These are phyloP conservation scores for Apotomis betuletana DNA, from an alignment of 2,888 invertebrate species.

Conservation along the genomic window DNA sequence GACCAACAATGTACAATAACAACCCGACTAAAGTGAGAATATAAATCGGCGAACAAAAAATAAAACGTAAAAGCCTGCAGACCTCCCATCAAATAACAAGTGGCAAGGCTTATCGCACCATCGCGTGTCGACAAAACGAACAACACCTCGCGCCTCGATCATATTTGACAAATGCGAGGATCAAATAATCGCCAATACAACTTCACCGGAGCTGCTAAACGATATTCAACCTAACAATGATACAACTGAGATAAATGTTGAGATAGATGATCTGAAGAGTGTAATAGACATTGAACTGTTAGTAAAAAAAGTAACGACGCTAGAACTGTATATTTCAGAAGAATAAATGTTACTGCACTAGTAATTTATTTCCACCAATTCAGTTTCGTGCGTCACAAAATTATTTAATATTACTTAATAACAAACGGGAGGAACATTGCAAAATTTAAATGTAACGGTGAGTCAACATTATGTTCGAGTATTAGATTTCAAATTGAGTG, in stretches of 20 bases:
- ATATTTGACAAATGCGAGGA: constrained; percentile 72
- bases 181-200: constrained; percentile 66
- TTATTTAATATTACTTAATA: constrained; percentile 27
- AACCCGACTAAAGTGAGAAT: constrained; percentile 1
- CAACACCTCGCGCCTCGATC: constrained; percentile 71
- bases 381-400: neutral
- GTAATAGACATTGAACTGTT: neutral
- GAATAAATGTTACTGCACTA: neutral
- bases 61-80: constrained; percentile 56
- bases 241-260: neutral
- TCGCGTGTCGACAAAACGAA: constrained; percentile 76
- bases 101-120: constrained; percentile 71
- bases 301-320: neutral
- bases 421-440: constrained; percentile 55
- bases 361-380: neutral
- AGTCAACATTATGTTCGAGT: constrained; percentile 67
- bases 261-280: too few species aligned
- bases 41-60: constrained; percentile 40
- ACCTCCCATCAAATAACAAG: constrained; percentile 75
- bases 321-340: neutral
- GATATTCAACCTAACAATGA: constrained; percentile 9
- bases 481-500: constrained; percentile 71
- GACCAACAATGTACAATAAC: neutral
- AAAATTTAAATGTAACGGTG: constrained; percentile 66
- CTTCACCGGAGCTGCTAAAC: neutral